A percentile compares a stretch with the other conserved stretches of the same genome.
Conservation (phyloP, 2,888 invertebrate genomes). For the Diplolepis rosae region DNA sequence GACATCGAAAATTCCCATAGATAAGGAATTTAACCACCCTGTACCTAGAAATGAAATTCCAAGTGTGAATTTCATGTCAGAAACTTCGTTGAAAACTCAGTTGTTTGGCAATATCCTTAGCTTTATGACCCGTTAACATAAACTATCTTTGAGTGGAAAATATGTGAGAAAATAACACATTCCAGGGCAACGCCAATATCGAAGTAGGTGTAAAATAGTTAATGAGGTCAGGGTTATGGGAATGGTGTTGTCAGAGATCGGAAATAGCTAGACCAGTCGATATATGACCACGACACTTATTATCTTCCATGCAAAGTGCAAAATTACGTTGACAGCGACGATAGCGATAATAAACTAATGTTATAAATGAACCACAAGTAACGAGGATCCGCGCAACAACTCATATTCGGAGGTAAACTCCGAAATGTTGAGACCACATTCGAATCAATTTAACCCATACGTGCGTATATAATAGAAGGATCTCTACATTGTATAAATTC, state of each 20-base stretch:
- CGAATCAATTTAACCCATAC: background rate
- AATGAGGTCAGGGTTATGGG: conserved; percentile 54
- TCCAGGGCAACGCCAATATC: conserved; percentile 37
- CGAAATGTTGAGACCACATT: background rate
- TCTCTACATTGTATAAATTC: background rate
- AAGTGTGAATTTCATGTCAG: background rate
- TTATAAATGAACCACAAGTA: conserved; percentile 19
- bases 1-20: background rate
- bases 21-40: background rate
- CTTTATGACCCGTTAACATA: background rate
- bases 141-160: background rate
- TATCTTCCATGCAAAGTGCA: conserved; percentile 6
- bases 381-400: conserved; percentile 6
- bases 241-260: conserved; percentile 47
- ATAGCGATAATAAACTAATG: conserved; percentile 14
- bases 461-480: background rate
- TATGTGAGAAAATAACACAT: background rate
- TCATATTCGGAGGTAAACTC: conserved; percentile 15
- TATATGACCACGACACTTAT: conserved; percentile 8
- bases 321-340: conserved; percentile 4
- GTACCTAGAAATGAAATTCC: conserved; percentile 16
- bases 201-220: conserved; percentile 47
- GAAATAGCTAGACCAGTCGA: conserved; percentile 41
- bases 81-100: background rate
- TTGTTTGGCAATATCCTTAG: background rate